Evolutionary conservation across 2,888 invertebrate genomes (phyloP), one percentile per base, ranked within the genome.

Genomic region (Chrysolina haemoptera): DNA sequence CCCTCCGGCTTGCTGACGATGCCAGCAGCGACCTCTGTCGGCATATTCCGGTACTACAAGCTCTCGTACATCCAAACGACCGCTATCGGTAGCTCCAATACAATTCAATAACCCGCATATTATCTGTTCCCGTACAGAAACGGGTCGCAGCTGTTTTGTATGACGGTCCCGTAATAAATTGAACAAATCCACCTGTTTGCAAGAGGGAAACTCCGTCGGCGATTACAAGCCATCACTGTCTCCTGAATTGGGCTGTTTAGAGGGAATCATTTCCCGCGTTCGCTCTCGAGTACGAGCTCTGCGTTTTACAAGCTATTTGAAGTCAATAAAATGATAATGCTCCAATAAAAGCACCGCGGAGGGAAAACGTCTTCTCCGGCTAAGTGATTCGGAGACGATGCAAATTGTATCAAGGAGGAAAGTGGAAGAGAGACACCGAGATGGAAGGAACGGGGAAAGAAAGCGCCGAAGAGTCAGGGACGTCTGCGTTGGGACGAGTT

Each of bases 231-330:
- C 87, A 88, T 88, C 88, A 87, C 86, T 86, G 88, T 88, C 88
- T 88, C 88, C 87, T 87, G 88, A 88, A 88, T 88, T 87, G 87
- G 88, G 88, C 87, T 81, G 87, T 88, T 88, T 86, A 85, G 86
- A 85, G 85, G 85, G 85, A 86, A 86, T 86, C 85, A 86, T 83
- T 87, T 87, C 87, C 88, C 84, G 84, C 85, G 82, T 77, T 84
- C 83, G 63, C 86, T 86, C 87, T 86, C 85, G 84, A 83, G 83
- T 84, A 85, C 83, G 86, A 86, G 85, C 88, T 83, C 87, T 86
- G 86, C 89, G 88, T 89, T 89, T 89, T 89, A 88, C 89, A 89
- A 89, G 89, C 89, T 88, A 89, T 90, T 89, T 88, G 88, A 87
- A 88, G 88, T 88, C 89, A 87, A 89, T 89, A 89, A 89, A 89